Base-by-base conservation (phyloP, 1,140 invertebrate genomes). In the Drosophila nannoptera region DNA sequence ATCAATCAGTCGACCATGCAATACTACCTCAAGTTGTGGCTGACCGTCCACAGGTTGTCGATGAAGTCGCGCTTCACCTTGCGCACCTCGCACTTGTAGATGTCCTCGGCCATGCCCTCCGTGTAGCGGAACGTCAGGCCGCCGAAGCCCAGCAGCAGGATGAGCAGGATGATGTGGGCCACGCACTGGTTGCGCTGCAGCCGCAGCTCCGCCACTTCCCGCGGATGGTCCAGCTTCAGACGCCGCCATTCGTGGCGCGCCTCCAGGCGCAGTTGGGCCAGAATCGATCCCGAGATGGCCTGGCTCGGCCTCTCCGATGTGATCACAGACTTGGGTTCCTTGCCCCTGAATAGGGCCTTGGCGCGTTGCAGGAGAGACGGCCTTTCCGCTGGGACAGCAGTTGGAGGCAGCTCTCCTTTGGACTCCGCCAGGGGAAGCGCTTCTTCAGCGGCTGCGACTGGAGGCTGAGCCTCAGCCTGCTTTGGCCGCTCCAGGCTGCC, bases 21-120 rank as follows among this genome's bases (percentile, higher is more conserved):
- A n/a, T 5, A 2, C 22, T 82, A 90, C 89, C 92, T 92, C 90
- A 96, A 89, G 87, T 93, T 94, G 81, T 96, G 94, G 89, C 94
- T 95, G 62, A 93, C 93, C 45, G 92, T 90, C 95, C 95, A 97
- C 22, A 97, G 90, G 45, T 92, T 92, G 73, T 97, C 95, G 50
- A 97, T 92, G 78, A 96, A 96, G 87, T 97, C 95, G 4, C 95
- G 90, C 75, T 96, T 96, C 0, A 97, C 95, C 77, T 95, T 91
- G 77, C 96, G 95, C 16, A 96, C 95, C 9, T 95, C 94, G 78
- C 96, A 97, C 90, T 97, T 97, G 89, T 96, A 97, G 63, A 94
- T 95, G 38, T 94, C 92, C 83, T 97, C 96, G 75, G 96, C 95
- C 5, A 93, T 92, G 5, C 95, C 95, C 78, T 96, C 96, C 5